Conservation (phyloP, 2,797 vertebrate genomes). For the Crocodylus rhombifer region DNA sequence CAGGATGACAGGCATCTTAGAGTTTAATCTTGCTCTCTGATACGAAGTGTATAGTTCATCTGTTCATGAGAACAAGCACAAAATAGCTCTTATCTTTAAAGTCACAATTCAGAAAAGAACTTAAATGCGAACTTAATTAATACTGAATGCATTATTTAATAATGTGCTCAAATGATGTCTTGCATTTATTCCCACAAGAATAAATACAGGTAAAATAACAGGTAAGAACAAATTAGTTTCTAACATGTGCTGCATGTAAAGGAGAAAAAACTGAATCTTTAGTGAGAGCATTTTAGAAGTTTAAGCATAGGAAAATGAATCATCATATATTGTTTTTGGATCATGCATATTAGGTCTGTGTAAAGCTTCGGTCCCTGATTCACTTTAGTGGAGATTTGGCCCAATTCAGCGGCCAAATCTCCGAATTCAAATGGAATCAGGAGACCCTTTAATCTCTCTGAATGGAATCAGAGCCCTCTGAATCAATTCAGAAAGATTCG, state of each 20-base stretch:
- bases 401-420: no score
- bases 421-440: no score
- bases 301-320: not conserved
- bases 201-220: not conserved
- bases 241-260: not conserved
- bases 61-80: not conserved
- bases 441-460: no score
- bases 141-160: not conserved
- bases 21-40: not conserved
- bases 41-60: not conserved
- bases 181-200: not conserved
- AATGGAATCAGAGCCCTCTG: no score
- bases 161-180: not conserved
- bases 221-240: not conserved
- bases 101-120: not conserved
- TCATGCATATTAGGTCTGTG: no score
- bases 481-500: no score
- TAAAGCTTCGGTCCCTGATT: no score
- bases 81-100: not conserved
- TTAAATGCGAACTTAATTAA: not conserved
- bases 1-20: not conserved
- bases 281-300: not conserved
- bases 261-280: not conserved
- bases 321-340: not conserved
- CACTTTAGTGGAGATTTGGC: no score